Conservation (phyloP, 2,113 vertebrate genomes). For the Leptosomus discolor region DNA sequence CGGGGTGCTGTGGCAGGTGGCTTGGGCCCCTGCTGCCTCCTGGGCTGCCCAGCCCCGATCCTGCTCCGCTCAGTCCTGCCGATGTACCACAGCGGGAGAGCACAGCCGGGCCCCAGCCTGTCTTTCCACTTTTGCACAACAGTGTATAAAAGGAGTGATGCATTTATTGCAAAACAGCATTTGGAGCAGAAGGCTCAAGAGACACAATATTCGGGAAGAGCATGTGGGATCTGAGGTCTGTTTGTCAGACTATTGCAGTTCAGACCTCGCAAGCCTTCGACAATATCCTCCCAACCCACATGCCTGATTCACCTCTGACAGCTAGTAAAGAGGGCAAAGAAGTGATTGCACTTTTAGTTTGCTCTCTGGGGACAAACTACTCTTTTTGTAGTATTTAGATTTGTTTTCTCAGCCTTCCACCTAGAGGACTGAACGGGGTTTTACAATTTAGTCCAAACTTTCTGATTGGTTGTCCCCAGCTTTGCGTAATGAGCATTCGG, state of each 20-base stretch:
- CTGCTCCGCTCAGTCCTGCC: no score
- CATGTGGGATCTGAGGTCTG: neutral
- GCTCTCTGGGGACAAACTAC: neutral
- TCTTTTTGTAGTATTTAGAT: neutral
- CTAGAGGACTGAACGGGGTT: neutral
- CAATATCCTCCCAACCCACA: neutral
- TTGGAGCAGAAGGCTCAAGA: neutral
- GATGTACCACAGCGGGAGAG: neutral
- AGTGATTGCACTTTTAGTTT: neutral
- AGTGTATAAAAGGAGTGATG: neutral
- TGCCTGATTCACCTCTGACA: neutral
- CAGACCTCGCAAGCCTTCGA: neutral
- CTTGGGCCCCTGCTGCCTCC: neutral
- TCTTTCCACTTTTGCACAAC: slow-evolving; percentile 61
- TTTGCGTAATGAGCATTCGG: neutral
- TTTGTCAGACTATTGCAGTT: neutral
- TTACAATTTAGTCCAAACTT: neutral
- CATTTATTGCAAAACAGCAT: slow-evolving; percentile 28
- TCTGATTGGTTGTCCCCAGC: neutral
- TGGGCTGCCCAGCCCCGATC: neutral
- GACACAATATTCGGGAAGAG: neutral
- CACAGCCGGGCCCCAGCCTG: neutral
- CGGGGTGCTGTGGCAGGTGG: rapidly evolving
- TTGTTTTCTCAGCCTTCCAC: slow-evolving; percentile 4
- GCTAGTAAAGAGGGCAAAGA: neutral